phyloP scores from a whole-genome alignment of 2,888 invertebrate species.

The Leucophora obtusa region DNA sequence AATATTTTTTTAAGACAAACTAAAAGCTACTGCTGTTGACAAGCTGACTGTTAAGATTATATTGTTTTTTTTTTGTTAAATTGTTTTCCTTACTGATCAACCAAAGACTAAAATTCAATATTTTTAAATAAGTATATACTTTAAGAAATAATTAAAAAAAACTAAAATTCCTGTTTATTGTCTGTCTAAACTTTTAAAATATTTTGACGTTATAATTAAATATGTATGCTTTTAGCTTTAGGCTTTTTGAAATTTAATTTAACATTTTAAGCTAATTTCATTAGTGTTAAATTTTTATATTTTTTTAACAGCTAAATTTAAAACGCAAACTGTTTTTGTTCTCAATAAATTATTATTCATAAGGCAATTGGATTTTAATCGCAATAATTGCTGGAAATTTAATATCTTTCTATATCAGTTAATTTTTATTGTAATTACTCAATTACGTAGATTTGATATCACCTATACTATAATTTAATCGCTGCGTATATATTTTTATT shows the following conservation, averaged over 20 bases:
- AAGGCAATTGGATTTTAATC: conserved; percentile 5
- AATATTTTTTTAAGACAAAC: not conserved
- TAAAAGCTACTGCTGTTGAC: not conserved
- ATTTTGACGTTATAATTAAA: not conserved
- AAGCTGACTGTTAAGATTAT: not conserved
- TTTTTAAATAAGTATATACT: too few species aligned
- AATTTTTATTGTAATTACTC: conserved; percentile 32
- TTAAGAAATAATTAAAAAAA: too few species aligned
- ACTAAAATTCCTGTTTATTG: too few species aligned
- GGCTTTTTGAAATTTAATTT: not conserved
- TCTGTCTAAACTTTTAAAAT: not conserved
- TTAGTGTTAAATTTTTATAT: not conserved
- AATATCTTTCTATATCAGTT: conserved; percentile 18
- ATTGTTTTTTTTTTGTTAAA: not conserved
- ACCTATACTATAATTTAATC: not conserved
- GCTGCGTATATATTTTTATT: not conserved
- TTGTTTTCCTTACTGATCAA: not conserved
- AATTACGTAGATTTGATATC: conserved; percentile 15
- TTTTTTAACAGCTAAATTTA: not conserved
- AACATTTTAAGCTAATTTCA: not conserved
- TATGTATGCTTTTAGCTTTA: not conserved
- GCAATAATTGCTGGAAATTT: not conserved
- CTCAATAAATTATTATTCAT: conserved; percentile 8
- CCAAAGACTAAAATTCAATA: not conserved
- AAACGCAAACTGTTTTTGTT: not conserved